A percentile compares a stretch with the other conserved stretches of the same genome.
Evolutionary conservation across 2,797 vertebrate genomes (phyloP).

Genomic region (Cyprinella venusta): DNA sequence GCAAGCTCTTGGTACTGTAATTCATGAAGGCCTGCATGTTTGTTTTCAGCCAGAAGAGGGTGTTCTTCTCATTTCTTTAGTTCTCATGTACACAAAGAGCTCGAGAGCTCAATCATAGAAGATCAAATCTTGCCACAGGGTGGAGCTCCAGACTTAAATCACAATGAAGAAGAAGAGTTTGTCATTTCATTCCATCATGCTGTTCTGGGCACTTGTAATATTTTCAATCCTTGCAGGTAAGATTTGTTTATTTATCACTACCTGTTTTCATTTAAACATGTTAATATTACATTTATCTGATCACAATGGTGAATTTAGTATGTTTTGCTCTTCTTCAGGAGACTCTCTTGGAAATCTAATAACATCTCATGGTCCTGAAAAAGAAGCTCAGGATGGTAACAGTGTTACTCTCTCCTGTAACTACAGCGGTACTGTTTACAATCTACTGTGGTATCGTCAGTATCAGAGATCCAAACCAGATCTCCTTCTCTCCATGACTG

Average conservation of each 20-base stretch:
- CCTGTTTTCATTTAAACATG: background rate
- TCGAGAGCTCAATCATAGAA: background rate
- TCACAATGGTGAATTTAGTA: background rate
- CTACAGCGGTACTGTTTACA: background rate
- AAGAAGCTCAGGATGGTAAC: background rate
- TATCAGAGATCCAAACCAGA: constrained; percentile 25
- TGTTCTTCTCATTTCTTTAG: background rate
- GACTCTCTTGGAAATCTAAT: background rate
- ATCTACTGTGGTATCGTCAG: constrained; percentile 48
- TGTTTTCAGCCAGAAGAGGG: background rate
- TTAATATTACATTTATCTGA: background rate
- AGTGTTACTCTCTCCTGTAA: constrained; percentile 36
- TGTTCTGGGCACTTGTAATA: background rate
- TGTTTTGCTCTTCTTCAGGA: background rate
- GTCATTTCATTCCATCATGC: constrained; percentile 21
- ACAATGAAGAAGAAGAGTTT: background rate
- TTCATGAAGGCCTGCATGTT: background rate
- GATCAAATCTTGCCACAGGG: background rate
- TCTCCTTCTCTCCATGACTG: constrained; percentile 27
- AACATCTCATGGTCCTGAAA: background rate
- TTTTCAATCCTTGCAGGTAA: background rate
- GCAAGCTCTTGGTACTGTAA: background rate
- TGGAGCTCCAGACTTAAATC: constrained; percentile 23
- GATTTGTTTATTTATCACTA: background rate
- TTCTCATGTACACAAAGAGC: background rate